phyloP scores from a whole-genome alignment of 2,113 vertebrate species.

The Epinephelus fuscoguttatus region DNA sequence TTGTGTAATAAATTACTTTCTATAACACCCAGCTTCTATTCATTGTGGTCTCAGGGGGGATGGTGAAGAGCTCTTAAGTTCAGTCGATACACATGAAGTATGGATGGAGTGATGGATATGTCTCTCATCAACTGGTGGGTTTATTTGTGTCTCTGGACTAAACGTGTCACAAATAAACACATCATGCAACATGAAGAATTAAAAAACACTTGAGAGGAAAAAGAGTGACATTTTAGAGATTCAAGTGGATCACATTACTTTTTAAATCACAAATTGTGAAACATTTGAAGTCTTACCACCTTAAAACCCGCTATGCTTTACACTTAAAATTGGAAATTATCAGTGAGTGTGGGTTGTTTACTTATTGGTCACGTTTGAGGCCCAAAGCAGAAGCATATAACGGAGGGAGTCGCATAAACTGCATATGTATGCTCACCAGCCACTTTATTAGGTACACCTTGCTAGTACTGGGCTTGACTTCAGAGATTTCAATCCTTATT shows the following conservation, averaged over 20 bases:
- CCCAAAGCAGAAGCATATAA: no score
- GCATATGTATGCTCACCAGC: no score
- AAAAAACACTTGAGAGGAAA: neutral
- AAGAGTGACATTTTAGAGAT: neutral
- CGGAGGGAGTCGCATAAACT: no score
- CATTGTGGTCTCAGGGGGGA: slow-evolving; percentile 30
- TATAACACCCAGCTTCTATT: slow-evolving; percentile 75
- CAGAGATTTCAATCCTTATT: no score
- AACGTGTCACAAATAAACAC: neutral
- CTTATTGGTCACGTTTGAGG: neutral
- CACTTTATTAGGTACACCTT: no score
- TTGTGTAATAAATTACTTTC: slow-evolving; percentile 89
- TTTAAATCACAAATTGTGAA: neutral
- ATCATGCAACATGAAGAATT: neutral
- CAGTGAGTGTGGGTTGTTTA: neutral
- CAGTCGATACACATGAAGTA: slow-evolving; percentile 35
- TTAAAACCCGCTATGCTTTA: neutral
- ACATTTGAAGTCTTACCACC: neutral
- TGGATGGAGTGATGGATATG: slow-evolving; percentile 16
- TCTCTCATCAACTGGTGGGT: neutral
- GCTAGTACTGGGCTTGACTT: no score
- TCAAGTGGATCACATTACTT: no score
- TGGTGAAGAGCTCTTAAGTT: neutral
- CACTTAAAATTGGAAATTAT: neutral
- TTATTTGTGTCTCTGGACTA: neutral